phyloP scores from a whole-genome alignment of 2,113 vertebrate species.

The Sinocyclocheilus grahami region DNA sequence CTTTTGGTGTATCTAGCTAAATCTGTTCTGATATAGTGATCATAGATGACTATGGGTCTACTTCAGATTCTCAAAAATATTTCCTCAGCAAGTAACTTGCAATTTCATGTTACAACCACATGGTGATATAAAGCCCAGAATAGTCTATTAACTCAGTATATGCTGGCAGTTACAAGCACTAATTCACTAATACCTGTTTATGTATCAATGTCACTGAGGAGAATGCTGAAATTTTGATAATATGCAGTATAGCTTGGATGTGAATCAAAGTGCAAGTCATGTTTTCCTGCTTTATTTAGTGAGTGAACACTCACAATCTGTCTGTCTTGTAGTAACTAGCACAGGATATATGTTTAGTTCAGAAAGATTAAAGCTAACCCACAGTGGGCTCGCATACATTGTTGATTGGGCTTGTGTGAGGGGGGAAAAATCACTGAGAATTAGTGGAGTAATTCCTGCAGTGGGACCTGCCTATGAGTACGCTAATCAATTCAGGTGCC shows the following conservation, averaged over 20 bases:
- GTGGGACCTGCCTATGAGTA: slow-evolving; percentile 74
- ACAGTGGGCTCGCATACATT: neutral
- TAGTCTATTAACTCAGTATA: slow-evolving; percentile 1
- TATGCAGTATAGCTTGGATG: neutral
- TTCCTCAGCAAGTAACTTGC: neutral
- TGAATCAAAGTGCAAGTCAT: neutral
- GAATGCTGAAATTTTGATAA: neutral
- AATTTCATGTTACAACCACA: slow-evolving; percentile 1
- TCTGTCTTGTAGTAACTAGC: slow-evolving; percentile 1
- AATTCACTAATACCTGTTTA: slow-evolving; percentile 10
- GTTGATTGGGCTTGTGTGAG: neutral
- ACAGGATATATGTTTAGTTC: slow-evolving; percentile 28
- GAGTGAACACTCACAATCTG: slow-evolving; percentile 21
- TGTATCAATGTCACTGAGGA: neutral
- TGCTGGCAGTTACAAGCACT: neutral
- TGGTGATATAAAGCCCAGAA: slow-evolving; percentile 7
- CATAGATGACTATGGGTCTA: neutral
- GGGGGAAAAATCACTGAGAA: slow-evolving; percentile 67
- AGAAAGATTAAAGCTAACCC: slow-evolving; percentile 9
- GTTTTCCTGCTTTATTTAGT: slow-evolving; percentile 1
- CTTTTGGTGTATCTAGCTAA: neutral
- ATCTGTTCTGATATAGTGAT: neutral
- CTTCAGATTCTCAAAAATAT: neutral
- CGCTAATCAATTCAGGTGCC: slow-evolving; percentile 79
- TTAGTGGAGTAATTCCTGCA: slow-evolving; percentile 78